Evolutionary conservation across 2,113 vertebrate genomes (phyloP).

Genomic region (Cololabis saira): DNA sequence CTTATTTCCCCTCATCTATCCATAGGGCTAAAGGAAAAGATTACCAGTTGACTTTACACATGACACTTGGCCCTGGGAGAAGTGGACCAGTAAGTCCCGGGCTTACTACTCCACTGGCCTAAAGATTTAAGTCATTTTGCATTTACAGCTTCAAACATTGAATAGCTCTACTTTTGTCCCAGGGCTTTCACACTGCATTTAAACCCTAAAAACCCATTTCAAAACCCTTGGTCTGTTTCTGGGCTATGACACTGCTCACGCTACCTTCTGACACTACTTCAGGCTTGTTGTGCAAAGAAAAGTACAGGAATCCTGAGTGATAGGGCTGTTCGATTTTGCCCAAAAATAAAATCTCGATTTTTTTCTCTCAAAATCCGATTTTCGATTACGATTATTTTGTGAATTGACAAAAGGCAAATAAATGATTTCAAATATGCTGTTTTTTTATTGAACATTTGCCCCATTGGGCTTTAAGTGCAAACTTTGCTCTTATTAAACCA

Average conservation of each 20-base stretch:
- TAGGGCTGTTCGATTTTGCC: too few relatives aligned
- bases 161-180: conserved; percentile 32
- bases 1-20: background rate
- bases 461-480: too few relatives aligned
- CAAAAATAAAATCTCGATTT: too few relatives aligned
- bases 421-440: too few relatives aligned
- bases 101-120: conserved; percentile 53
- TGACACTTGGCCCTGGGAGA: conserved; percentile 17
- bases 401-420: too few relatives aligned
- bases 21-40: conserved; percentile 16
- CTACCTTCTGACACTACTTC: conserved; percentile 26
- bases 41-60: conserved; percentile 37
- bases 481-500: too few relatives aligned
- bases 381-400: too few relatives aligned
- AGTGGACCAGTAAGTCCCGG: conserved; percentile 33
- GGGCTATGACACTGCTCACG: conserved; percentile 30
- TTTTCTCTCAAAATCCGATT: too few relatives aligned
- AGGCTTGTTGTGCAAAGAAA: conserved; percentile 13
- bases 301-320: conserved; percentile 3
- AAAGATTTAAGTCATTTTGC: conserved; percentile 46
- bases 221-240: conserved; percentile 22
- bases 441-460: too few relatives aligned
- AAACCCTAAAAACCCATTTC: conserved; percentile 35
- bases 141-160: conserved; percentile 49
- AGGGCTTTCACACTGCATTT: conserved; percentile 32